These are phyloP conservation scores for Periophthalmus magnuspinnatus DNA, from an alignment of 2,797 vertebrate genomes.

Conservation along the genomic window DNA sequence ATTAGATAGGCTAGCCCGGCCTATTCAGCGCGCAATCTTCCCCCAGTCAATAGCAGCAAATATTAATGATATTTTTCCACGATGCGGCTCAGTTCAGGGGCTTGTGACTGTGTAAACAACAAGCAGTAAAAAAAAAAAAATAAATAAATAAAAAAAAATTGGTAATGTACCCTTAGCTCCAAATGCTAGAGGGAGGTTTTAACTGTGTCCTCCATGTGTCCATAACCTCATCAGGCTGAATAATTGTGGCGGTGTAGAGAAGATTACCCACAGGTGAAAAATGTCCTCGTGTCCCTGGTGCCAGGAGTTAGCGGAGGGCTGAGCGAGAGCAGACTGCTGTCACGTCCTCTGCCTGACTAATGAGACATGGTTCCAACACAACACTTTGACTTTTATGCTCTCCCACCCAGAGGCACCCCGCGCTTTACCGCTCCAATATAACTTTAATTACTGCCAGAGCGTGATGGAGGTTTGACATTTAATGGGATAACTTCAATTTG, in stretches of 20 bases:
- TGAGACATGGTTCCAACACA: constrained; percentile 39
- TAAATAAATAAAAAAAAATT: too few relatives aligned
- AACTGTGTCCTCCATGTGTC: constrained; percentile 50
- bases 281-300: constrained; percentile 38
- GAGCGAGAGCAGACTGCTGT: constrained; percentile 18
- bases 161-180: constrained; percentile 10
- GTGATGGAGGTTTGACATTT: constrained; percentile 24
- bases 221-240: constrained; percentile 66
- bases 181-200: constrained; percentile 43
- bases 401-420: constrained; percentile 22
- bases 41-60: constrained; percentile 44
- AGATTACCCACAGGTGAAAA: constrained; percentile 63
- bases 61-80: constrained; percentile 50
- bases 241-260: constrained; percentile 55
- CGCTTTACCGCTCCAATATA: constrained; percentile 17
- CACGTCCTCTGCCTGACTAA: constrained; percentile 37
- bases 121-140: constrained; percentile 18
- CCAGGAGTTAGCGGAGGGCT: constrained; percentile 25
- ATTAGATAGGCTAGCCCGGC: constrained; percentile 31
- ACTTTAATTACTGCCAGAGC: constrained; percentile 30
- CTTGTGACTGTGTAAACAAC: constrained; percentile 35
- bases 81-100: constrained; percentile 38
- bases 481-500: constrained; percentile 12
- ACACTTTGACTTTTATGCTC: constrained; percentile 31
- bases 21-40: constrained; percentile 37